Conservation (phyloP, 2,113 vertebrate genomes). For the Gadus macrocephalus region DNA sequence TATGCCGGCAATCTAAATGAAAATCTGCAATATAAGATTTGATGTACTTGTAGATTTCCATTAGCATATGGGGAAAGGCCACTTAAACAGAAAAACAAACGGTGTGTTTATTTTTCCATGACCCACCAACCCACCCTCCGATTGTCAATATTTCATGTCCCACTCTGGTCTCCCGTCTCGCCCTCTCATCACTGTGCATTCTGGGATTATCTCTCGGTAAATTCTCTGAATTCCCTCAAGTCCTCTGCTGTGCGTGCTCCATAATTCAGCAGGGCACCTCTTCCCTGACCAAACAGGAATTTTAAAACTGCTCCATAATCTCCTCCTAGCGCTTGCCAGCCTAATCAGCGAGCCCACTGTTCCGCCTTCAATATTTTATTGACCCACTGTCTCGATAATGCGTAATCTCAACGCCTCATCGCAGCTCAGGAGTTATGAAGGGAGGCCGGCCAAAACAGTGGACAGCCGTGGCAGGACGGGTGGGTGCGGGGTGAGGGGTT, state of each 20-base stretch:
- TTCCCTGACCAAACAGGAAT: slow-evolving; percentile 62
- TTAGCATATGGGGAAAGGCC: background rate
- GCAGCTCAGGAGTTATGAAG: slow-evolving; percentile 38
- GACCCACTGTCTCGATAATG: slow-evolving; percentile 63
- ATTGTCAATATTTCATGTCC: slow-evolving; percentile 12
- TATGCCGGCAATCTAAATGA: slow-evolving; percentile 24
- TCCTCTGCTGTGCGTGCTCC: slow-evolving; percentile 53
- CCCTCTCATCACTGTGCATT: slow-evolving; percentile 46
- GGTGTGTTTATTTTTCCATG: too few relatives aligned
- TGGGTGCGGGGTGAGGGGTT: background rate
- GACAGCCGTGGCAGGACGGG: background rate
- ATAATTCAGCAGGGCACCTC: slow-evolving; percentile 64
- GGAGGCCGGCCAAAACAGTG: background rate
- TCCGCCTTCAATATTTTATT: slow-evolving; percentile 69
- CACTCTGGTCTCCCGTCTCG: slow-evolving; percentile 45
- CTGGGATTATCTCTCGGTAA: slow-evolving; percentile 66
- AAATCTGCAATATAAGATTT: slow-evolving; percentile 8
- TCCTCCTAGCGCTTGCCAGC: slow-evolving; percentile 61
- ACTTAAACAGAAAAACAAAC: background rate
- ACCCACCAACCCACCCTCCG: too few relatives aligned
- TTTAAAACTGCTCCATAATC: slow-evolving; percentile 62
- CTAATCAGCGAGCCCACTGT: slow-evolving; percentile 68
- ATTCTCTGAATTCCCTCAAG: slow-evolving; percentile 60
- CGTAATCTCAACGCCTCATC: slow-evolving; percentile 67
- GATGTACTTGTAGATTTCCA: too few relatives aligned